Evolutionary conservation across 2,797 vertebrate species (phyloP).

Genomic region (Cuniculus paca): DNA sequence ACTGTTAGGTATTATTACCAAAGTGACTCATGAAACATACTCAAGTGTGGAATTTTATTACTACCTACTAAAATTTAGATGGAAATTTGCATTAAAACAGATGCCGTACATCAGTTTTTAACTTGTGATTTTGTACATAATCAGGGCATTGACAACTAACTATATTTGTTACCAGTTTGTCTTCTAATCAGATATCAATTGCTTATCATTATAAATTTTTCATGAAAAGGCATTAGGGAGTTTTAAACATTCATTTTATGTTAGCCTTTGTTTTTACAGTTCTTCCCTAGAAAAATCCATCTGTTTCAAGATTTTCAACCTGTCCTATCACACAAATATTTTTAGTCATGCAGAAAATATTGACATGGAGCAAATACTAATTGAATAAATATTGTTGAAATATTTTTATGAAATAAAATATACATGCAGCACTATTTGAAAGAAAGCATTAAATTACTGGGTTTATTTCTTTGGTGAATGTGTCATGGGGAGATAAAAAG

Average conservation of each 20-base stretch:
- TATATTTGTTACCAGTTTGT: conserved; percentile 29
- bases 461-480: conserved; percentile 45
- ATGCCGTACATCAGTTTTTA: conserved; percentile 31
- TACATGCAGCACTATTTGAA: conserved; percentile 19
- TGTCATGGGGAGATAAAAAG: conserved; percentile 58
- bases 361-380: conserved; percentile 53
- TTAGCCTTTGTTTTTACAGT: conserved; percentile 62
- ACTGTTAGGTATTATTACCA: conserved; percentile 4
- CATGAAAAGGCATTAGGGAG: conserved; percentile 41
- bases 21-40: conserved; percentile 48
- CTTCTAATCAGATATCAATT: conserved; percentile 37
- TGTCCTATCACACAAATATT: conserved; percentile 28
- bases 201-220: conserved; percentile 35
- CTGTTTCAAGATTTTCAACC: conserved; percentile 44
- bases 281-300: background rate
- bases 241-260: conserved; percentile 33
- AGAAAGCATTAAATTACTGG: conserved; percentile 34
- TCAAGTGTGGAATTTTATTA: conserved; percentile 48
- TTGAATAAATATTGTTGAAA: conserved; percentile 33
- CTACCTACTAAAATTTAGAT: conserved; percentile 40
- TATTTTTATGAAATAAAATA: conserved; percentile 21
- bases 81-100: conserved; percentile 49
- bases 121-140: conserved; percentile 44
- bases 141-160: background rate
- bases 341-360: conserved; percentile 60